Evolutionary conservation across 1,140 invertebrate genomes (phyloP).

Genomic region (Tetramorium alpestre): DNA sequence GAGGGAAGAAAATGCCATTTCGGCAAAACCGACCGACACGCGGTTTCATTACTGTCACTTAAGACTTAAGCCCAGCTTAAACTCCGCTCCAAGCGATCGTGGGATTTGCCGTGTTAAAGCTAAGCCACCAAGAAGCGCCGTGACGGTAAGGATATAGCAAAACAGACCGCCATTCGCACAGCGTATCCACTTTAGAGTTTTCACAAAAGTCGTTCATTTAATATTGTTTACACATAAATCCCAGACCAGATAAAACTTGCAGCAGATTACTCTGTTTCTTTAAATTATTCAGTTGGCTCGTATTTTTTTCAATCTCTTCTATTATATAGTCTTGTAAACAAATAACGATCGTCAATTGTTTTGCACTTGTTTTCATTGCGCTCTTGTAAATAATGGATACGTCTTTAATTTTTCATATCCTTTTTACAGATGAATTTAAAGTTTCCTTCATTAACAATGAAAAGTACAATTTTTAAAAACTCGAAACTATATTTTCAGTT

Average conservation of each 20-base stretch:
- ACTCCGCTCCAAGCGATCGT: constrained; percentile 45
- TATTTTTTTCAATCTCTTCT: background rate
- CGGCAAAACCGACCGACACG: constrained; percentile 57
- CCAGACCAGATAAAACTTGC: background rate
- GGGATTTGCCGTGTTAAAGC: constrained; percentile 55
- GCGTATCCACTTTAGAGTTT: constrained; percentile 44
- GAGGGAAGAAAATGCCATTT: constrained; percentile 53
- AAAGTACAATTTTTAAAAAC: background rate
- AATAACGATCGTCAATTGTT: constrained; percentile 15
- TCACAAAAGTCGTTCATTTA: constrained; percentile 43
- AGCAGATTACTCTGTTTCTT: background rate
- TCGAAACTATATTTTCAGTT: background rate
- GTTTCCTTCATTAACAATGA: background rate
- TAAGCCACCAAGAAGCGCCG: constrained; percentile 59
- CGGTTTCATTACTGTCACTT: constrained; percentile 71
- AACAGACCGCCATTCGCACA: constrained; percentile 46
- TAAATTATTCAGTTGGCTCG: background rate
- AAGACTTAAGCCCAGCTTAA: constrained; percentile 63
- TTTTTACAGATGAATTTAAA: background rate
- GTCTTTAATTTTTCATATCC: background rate
- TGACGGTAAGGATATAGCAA: constrained; percentile 56
- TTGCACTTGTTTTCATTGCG: background rate
- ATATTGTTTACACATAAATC: constrained; percentile 38
- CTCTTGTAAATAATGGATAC: background rate
- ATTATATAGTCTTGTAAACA: background rate